phyloP scores from a whole-genome alignment of 2,888 invertebrate genomes.

The Tupiocoris notatus region DNA sequence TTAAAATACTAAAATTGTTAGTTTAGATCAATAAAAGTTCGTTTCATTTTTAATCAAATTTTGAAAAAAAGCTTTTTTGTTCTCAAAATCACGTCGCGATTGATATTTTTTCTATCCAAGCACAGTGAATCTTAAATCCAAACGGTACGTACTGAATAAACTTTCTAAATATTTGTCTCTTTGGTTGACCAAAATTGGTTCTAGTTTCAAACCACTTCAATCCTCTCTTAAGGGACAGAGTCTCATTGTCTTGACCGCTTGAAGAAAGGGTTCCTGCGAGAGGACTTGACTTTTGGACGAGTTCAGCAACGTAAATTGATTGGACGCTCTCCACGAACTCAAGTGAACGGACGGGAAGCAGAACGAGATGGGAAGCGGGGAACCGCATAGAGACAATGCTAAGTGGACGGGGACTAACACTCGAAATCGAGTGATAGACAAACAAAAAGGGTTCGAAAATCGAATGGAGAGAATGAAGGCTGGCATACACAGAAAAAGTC shows the following conservation, averaged over 20 bases:
- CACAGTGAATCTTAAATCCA: too few relatives aligned
- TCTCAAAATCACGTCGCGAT: too few relatives aligned
- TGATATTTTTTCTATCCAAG: too few relatives aligned
- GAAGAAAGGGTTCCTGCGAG: neutral
- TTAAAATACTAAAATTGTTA: too few relatives aligned
- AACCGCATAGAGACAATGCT: constrained; percentile 31
- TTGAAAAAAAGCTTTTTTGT: too few relatives aligned
- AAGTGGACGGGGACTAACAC: constrained; percentile 43
- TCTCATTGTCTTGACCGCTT: neutral
- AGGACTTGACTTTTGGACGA: neutral
- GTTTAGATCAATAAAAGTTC: too few relatives aligned
- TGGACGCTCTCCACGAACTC: constrained; percentile 4
- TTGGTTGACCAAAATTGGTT: too few relatives aligned
- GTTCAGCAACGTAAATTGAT: constrained; percentile 27
- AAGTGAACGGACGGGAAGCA: constrained; percentile 13
- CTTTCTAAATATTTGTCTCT: too few relatives aligned
- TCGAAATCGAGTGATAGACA: constrained; percentile 42
- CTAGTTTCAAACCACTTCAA: neutral
- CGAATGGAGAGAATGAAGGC: neutral
- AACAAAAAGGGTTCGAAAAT: constrained; percentile 28
- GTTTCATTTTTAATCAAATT: too few relatives aligned
- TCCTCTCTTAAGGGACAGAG: neutral
- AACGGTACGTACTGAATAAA: too few relatives aligned
- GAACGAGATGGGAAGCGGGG: neutral
- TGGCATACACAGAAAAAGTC: too few relatives aligned